Percentiles rank a stretch among this genome's conserved stretches.
These are phyloP conservation scores for Oriolus oriolus DNA, from an alignment of 2,113 vertebrate species.

Conservation along the genomic window DNA sequence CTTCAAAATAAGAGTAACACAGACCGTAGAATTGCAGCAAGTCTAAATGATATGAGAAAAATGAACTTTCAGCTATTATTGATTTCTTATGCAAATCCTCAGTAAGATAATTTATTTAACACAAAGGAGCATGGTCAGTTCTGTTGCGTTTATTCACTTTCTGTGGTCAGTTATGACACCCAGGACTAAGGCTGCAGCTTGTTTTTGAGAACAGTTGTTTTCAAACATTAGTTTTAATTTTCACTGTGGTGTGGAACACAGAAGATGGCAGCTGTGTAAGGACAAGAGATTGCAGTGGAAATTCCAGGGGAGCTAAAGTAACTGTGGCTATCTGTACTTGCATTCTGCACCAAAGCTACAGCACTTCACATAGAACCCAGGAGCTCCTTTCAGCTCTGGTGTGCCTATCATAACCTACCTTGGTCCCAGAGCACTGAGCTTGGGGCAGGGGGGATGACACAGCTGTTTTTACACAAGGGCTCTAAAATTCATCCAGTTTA, in stretches of 20 bases:
- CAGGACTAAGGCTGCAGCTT: background rate
- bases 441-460: rapidly evolving
- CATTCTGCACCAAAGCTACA: background rate
- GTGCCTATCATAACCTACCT: too few relatives aligned
- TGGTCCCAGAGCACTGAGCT: background rate
- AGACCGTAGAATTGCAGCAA: background rate
- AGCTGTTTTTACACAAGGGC: background rate
- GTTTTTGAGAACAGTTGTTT: background rate
- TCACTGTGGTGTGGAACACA: background rate
- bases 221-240: background rate
- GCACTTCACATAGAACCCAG: background rate
- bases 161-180: background rate
- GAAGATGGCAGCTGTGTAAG: background rate
- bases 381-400: background rate
- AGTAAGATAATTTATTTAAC: background rate
- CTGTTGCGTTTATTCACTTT: background rate
- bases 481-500: background rate
- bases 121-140: background rate
- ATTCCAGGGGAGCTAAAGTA: background rate
- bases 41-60: background rate
- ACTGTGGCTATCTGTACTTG: background rate
- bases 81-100: background rate
- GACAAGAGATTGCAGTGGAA: background rate
- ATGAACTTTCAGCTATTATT: background rate
- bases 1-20: background rate